Evolutionary conservation across 1,140 invertebrate species (phyloP), one percentile per base, ranked within the genome.

Genomic region (Platorchestia sp.): DNA sequence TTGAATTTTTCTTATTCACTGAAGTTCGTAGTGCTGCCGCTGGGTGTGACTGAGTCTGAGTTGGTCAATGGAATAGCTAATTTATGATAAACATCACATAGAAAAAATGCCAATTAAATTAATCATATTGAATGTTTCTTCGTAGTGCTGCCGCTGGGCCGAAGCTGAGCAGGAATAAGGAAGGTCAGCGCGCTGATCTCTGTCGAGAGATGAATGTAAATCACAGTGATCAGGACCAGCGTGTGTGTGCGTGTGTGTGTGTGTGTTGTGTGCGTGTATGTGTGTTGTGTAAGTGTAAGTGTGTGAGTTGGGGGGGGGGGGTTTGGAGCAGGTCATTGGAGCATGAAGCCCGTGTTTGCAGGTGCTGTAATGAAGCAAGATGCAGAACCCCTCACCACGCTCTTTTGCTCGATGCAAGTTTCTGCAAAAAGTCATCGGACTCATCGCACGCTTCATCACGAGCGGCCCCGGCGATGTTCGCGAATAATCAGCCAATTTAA

Each of bases 401-500:
- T 45, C 41, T 36, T 43, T 16, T 27, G 16, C 41, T 90, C 87
- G 19, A 19, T 45, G 44, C 5, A 44, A 90, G 44, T 45, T 41
- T 42, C 42, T 41, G 19, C 10, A 90, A 42, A 27, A 90, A 44
- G 40, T 14, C 27, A 90, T 90, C 87, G 44, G 42, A 14, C 7
- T 14, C 10, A 90, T 45, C 87, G 87, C 87, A 44, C 41, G 44
- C 41, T 90, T 43, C 44, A 42, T 43, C 44, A 90, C 41, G 7
- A 90, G 41, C 44, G 16, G 41, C 44, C 87, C 3, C 87, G 41
- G 5, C 41, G 87, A 75, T 75, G 59, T 75, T 45, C 87, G 41
- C 22, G 87, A 43, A 90, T 90, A 90, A 90, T 90, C 87, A 90
- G 41, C 41, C 87, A 90, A 90, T 90, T 90, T 90, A 90, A 42